Evolutionary conservation across 1,140 invertebrate genomes (phyloP), one percentile per base, ranked within the genome.

Genomic region (Drosophila kohkoa): DNA sequence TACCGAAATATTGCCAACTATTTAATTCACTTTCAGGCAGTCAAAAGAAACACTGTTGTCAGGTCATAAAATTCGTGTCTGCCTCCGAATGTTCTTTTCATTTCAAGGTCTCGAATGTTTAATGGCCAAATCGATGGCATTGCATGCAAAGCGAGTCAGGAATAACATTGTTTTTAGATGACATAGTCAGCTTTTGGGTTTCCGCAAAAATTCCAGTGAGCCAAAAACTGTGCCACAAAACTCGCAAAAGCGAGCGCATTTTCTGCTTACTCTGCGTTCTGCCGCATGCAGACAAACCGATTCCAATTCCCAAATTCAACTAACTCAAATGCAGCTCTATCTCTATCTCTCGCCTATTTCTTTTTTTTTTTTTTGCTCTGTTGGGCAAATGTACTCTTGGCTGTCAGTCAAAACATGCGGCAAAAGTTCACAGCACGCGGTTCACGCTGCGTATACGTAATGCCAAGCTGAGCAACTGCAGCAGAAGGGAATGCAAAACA

Each of bases 371-470:
- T 16, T 16, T 5, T 16, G 13, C 15, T 16, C 13, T 48, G 11
- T 28, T 51, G 28, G 28, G n/a, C 51, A 7, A 6, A 67, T 74
- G 73, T 38, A 43, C 7, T 66, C 32, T 59, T 67, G 46, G 41
- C 52, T 54, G 48, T 63, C 48, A 59, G 63, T 45, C 70, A 70
- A 75, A 54, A 51, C 51, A 38, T 60, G 43, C 57, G 59, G 58
- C 59, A 75, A 73, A 66, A 57, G 54, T 59, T 43, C 35, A 41
- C 43, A 43, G 54, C 63, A 35, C 32, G 16, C 60, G 35, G 15
- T 8, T 48, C 51, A 49, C 65, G 49, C 30, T 86, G 62, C 82
- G 82, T 81, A 76, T 79, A 77, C 68, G 79, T 71, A 82, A 86
- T 82, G 55, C 20, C 59, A 51, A 62, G 76, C 66, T 76, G 64